phyloP scores from a whole-genome alignment of 1,140 invertebrate species.

The Bombus vancouverensis region DNA sequence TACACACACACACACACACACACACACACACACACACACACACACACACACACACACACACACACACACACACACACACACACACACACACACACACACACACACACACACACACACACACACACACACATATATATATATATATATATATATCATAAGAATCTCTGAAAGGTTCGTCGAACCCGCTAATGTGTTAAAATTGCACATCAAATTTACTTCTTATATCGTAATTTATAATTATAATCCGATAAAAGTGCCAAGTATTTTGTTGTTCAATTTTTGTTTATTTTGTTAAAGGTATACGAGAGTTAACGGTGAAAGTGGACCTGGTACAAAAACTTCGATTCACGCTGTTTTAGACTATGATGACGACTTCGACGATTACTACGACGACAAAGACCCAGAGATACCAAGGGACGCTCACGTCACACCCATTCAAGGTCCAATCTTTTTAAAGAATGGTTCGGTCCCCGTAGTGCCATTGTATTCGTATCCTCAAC shows the following conservation, averaged over 20 bases:
- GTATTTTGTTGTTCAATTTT: neutral
- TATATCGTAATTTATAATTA: neutral
- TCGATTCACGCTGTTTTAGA: conserved; percentile 88
- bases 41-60: too few relatives aligned
- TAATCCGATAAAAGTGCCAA: neutral
- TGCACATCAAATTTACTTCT: neutral
- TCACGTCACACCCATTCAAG: conserved; percentile 90
- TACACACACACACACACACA: too few relatives aligned
- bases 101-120: too few relatives aligned
- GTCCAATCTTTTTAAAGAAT: conserved; percentile 90
- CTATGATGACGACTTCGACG: conserved; percentile 84
- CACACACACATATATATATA: too few relatives aligned
- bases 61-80: too few relatives aligned
- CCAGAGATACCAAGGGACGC: conserved; percentile 70
- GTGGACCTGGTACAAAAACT: conserved; percentile 84
- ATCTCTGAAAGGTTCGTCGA: neutral
- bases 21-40: too few relatives aligned
- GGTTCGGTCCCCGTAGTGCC: conserved; percentile 92
- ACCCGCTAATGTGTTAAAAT: neutral
- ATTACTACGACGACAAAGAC: conserved; percentile 84
- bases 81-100: too few relatives aligned
- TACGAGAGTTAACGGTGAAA: conserved; percentile 82
- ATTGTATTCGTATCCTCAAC: conserved; percentile 90
- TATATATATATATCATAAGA: too few relatives aligned
- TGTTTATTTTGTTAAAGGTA: conserved; percentile 73